Conservation (phyloP, 2,797 vertebrate species). For the Nannoperca obscura region DNA sequence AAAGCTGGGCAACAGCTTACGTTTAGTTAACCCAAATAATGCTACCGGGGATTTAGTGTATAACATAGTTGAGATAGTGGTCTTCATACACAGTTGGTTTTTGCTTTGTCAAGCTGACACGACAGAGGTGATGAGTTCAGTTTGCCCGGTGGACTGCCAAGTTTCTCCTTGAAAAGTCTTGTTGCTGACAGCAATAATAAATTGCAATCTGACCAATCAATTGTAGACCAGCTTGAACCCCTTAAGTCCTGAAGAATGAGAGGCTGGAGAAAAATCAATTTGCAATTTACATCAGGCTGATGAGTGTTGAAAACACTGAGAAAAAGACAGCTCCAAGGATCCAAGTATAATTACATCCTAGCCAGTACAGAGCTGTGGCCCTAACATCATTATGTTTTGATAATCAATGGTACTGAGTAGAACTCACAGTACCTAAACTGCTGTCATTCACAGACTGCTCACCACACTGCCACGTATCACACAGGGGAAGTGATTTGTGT, state of each 20-base stretch:
- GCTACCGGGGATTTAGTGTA: background rate
- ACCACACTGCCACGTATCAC: slow-evolving; percentile 68
- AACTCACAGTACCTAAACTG: slow-evolving; percentile 51
- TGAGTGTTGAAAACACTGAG: slow-evolving; percentile 82
- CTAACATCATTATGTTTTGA: slow-evolving; percentile 69
- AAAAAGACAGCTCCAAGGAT: slow-evolving; percentile 74
- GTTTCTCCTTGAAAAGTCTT: slow-evolving; percentile 85
- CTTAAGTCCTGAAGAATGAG: slow-evolving; percentile 86
- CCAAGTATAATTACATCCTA: slow-evolving; percentile 80
- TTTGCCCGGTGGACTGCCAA: slow-evolving; percentile 59
- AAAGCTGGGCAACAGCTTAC: background rate
- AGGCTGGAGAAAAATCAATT: slow-evolving; percentile 84
- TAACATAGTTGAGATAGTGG: background rate
- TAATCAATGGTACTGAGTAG: slow-evolving; percentile 73
- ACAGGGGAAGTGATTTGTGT: slow-evolving; percentile 75
- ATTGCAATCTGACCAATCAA: slow-evolving; percentile 86
- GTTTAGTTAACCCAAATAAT: slow-evolving; percentile 11
- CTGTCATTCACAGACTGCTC: slow-evolving; percentile 57
- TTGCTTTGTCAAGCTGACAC: slow-evolving; percentile 64
- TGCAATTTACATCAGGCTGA: slow-evolving; percentile 86
- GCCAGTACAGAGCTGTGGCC: slow-evolving; percentile 37
- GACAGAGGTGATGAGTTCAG: slow-evolving; percentile 54
- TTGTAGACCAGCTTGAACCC: slow-evolving; percentile 82
- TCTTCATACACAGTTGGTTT: slow-evolving; percentile 18
- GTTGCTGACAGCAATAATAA: slow-evolving; percentile 86